Conservation (phyloP, 2,888 invertebrate genomes). For the Mactromeris polynyma region DNA sequence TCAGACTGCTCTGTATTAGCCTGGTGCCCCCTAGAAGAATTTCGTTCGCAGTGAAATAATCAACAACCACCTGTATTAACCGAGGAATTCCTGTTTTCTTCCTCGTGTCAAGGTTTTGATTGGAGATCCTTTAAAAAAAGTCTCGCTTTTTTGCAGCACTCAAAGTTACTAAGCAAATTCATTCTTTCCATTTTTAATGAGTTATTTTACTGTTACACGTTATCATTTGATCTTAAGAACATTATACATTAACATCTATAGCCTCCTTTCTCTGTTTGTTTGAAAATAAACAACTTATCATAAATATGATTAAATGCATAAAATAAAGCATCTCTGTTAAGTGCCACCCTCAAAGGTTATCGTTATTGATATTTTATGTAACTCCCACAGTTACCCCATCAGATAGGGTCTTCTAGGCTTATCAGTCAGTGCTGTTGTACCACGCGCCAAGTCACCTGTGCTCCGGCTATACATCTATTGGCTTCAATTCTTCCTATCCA, state of each 20-base stretch:
- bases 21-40: not conserved
- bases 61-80: not conserved
- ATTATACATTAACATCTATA: not conserved
- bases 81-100: not conserved
- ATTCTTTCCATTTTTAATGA: slow-evolving; percentile 10
- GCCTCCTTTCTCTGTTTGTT: slow-evolving; percentile 32
- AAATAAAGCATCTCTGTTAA: slow-evolving; percentile 64
- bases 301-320: slow-evolving; percentile 69
- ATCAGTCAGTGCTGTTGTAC: slow-evolving; percentile 49
- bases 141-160: not conserved
- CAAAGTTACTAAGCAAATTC: not conserved
- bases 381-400: slow-evolving; percentile 60
- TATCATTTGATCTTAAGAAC: not conserved
- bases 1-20: not conserved
- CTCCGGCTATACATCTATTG: not conserved
- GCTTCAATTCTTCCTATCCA: slow-evolving; percentile 58
- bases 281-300: slow-evolving; percentile 36
- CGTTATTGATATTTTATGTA: slow-evolving; percentile 65
- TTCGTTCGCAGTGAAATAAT: not conserved
- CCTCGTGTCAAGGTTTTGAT: not conserved
- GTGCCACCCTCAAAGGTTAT: slow-evolving; percentile 68
- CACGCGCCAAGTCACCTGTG: slow-evolving; percentile 64
- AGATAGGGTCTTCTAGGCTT: slow-evolving; percentile 42
- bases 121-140: not conserved
- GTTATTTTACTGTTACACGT: not conserved